A percentile compares a stretch with the other conserved stretches of the same genome.
Conservation (phyloP, 92 coral and sea anemone species). For the Palythoa grandiflora region DNA sequence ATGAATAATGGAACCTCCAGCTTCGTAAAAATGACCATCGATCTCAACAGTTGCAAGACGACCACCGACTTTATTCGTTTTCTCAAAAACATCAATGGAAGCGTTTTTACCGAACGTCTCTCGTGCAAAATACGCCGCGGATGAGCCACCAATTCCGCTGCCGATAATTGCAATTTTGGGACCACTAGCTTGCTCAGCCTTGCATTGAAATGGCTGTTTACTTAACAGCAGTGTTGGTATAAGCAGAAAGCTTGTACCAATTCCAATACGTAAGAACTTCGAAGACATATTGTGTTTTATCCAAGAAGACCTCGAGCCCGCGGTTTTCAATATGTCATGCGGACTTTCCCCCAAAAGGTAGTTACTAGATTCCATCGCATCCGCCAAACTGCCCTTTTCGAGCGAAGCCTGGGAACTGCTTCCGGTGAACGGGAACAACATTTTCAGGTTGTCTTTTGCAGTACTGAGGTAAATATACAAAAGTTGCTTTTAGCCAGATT, state of each 20-base stretch:
- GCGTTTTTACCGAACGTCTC: slow-evolving; percentile 84
- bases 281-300: too few species aligned
- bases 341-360: too few species aligned
- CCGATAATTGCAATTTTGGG: slow-evolving; percentile 87
- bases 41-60: slow-evolving; percentile 84
- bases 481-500: too few species aligned
- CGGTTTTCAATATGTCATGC: too few species aligned
- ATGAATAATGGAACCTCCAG: slow-evolving; percentile 94
- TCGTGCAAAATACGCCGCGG: slow-evolving; percentile 82
- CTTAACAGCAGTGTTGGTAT: slow-evolving; percentile 65
- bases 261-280: slow-evolving; percentile 47
- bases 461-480: too few species aligned
- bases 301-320: too few species aligned
- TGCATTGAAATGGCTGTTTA: slow-evolving; percentile 52
- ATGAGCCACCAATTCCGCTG: slow-evolving; percentile 90
- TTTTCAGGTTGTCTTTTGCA: too few species aligned
- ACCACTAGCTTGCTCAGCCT: slow-evolving; percentile 40
- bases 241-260: slow-evolving; percentile 69
- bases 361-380: too few species aligned
- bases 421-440: too few species aligned
- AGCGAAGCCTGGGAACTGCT: too few species aligned
- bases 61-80: slow-evolving; percentile 88
- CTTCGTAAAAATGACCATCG: slow-evolving; percentile 79
- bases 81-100: slow-evolving; percentile 88
- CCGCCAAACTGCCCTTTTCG: too few species aligned